Evolutionary conservation across 53 echinoderm and acorn worm genomes (phyloP), one percentile per base, ranked within the genome.

Genomic region (Henricia sp.): DNA sequence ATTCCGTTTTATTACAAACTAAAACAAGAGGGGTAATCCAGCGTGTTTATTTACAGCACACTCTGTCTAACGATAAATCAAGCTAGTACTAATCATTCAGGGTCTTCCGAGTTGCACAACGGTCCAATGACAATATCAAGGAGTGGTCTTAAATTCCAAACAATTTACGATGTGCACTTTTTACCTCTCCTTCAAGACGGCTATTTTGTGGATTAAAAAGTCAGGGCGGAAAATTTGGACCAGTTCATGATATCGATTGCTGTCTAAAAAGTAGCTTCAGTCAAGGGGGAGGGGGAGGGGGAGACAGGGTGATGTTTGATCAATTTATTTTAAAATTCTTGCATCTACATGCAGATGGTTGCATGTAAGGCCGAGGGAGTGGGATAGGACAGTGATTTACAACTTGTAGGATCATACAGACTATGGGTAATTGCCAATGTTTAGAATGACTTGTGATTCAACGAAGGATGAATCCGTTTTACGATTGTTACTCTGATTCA

Each of bases 11-110:
- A 51, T n/a, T 29, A 8, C 19, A 71, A 41, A 50, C 32, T 71
- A 52, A 30, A 71, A 25, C 19, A 41, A 19, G 16, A 50, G 50
- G n/a, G 29, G 27, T 71, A 60, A 60, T 71, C 73, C 52, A 1
- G 19, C 36, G 34, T 73, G 73, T 73, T 73, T 73, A 73, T 73
- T 73, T 73, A 73, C 73, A 73, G 37, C 73, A 50, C 73, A 52
- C 52, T 36, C 73, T 35, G 37, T 20, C 52, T 38, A n/a, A 16
- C 37, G 37, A 52, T 73, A 73, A 73, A 73, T 73, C 73, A 73
- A 21, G 12, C 27, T n/a, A n/a, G n/a, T 16, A 14, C 62, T 60
- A 60, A 60, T 60, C 62, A 60, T 34, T 32, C n/a, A 34, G n/a
- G n/a, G n/a, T n/a, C n/a, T n/a, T n/a, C 64, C 64, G 16, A 29